A percentile compares a stretch with the other conserved stretches of the same genome.
These are phyloP conservation scores for Ceramica pisi DNA, from an alignment of 2,888 invertebrate genomes.

Conservation along the genomic window DNA sequence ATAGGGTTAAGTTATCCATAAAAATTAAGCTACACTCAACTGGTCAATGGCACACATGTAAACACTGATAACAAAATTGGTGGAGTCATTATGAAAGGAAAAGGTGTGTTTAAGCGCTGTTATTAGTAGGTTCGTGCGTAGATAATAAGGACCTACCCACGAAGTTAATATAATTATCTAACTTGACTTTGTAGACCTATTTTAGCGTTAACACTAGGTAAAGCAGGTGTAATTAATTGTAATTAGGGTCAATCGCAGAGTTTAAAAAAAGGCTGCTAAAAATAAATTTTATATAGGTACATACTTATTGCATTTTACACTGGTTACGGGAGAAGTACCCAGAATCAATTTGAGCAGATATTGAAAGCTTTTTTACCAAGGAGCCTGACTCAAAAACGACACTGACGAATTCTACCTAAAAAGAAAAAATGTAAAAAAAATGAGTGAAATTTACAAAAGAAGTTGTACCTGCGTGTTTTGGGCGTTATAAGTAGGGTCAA, in stretches of 20 bases:
- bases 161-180: neutral
- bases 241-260: no score
- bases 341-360: neutral
- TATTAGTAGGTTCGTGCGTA: neutral
- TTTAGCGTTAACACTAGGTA: neutral
- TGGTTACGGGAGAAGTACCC: neutral
- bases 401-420: neutral
- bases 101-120: slow-evolving; percentile 9
- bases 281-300: no score
- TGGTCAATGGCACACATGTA: slow-evolving; percentile 10
- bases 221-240: slow-evolving; percentile 5
- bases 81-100: slow-evolving; percentile 10
- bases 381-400: neutral
- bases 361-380: no score
- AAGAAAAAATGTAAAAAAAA: no score
- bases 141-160: slow-evolving; percentile 10
- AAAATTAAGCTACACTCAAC: neutral
- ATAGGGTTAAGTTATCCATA: neutral
- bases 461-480: no score
- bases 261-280: neutral
- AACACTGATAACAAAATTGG: slow-evolving; percentile 33
- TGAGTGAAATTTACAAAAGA: no score
- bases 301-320: no score
- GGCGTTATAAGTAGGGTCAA: no score
- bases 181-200: neutral